Percentiles rank a stretch among this genome's conserved stretches.
phyloP scores from a whole-genome alignment of 2,888 invertebrate genomes.

The Drosophila tanythrix region DNA sequence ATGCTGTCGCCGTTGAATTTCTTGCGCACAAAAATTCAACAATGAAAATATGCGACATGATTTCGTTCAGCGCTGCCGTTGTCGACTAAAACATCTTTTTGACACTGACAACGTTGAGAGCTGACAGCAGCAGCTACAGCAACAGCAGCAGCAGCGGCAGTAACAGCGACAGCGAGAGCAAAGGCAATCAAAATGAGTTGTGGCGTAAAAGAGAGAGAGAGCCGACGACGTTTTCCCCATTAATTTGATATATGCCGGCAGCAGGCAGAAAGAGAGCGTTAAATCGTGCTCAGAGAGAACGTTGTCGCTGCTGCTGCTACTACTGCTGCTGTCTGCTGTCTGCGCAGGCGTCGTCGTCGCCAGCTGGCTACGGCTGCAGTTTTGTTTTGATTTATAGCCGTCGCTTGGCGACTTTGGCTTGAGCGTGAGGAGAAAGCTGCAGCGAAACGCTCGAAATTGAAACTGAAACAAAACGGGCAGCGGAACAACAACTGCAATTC shows the following conservation, averaged over 20 bases:
- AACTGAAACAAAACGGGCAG: constrained; percentile 49
- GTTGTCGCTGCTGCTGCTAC: constrained; percentile 20
- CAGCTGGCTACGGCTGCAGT: constrained; percentile 65
- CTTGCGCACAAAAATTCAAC: constrained; percentile 65
- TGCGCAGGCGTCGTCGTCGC: constrained; percentile 54
- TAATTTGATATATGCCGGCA: constrained; percentile 79
- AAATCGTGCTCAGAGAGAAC: constrained; percentile 45
- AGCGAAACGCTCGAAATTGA: constrained; percentile 52
- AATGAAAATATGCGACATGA: constrained; percentile 81
- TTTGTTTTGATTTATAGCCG: constrained; percentile 75
- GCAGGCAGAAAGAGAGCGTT: constrained; percentile 53
- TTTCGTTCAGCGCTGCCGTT: constrained; percentile 84
- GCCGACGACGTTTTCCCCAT: constrained; percentile 75
- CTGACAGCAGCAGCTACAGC: constrained; percentile 70
- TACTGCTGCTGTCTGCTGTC: constrained; percentile 27
- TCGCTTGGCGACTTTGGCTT: constrained; percentile 31
- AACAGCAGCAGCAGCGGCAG: constrained; percentile 29
- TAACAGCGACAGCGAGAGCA: constrained; percentile 35
- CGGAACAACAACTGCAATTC: constrained; percentile 56
- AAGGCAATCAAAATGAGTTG: constrained; percentile 69
- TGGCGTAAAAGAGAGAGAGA: constrained; percentile 60
- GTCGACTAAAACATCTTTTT: constrained; percentile 85
- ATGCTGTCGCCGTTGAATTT: constrained; percentile 55
- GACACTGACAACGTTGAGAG: constrained; percentile 85
- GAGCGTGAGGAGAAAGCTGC: constrained; percentile 52